phyloP scores from a whole-genome alignment of 2,113 vertebrate species.

The pig (Sus scrofa) region T2T-Sscrofa CM000815.6:114565501-114566000 shows the following conservation, averaged over 20 bases:
- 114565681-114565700: accelerated
- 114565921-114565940: neutral
- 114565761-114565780: accelerated
- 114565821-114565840: neutral
- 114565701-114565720: accelerated
- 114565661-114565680: accelerated
- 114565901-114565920: conserved; percentile 64
- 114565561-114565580: neutral
- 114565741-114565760: accelerated
- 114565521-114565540: neutral
- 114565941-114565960: neutral
- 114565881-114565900: neutral
- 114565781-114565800: neutral
- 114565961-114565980: neutral
- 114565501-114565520: neutral
- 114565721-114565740: accelerated
- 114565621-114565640: conserved; percentile 42
- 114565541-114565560: neutral
- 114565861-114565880: conserved; percentile 44
- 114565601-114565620: neutral
- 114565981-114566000: neutral
- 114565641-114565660: neutral
- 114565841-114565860: neutral
- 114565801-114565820: neutral
- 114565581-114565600: neutral